Evolutionary conservation across 1,140 invertebrate species (phyloP), one percentile per base, ranked within the genome.

Genomic region (Armadillidium nasatum): DNA sequence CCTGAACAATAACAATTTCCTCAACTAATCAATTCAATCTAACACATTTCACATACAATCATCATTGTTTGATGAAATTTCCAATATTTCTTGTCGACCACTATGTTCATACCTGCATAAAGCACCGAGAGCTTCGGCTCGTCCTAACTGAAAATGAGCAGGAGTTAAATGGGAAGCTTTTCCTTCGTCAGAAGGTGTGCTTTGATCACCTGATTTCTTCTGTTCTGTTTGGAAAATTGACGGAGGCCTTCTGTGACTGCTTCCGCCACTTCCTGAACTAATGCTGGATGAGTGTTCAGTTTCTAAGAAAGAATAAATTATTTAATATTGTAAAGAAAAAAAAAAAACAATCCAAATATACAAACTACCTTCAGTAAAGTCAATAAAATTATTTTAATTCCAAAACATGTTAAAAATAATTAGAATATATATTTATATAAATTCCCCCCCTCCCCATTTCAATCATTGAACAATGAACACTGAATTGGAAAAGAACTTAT

Each of bases 91-190:
- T 6, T 45, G 10, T 68, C 33, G 44, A 67, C 3, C n/a, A n/a
- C n/a, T n/a, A n/a, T n/a, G n/a, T n/a, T n/a, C n/a, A n/a, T 69
- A 81, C 79, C 79, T 78, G 71, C 79, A 81, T 15, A 99, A 85
- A 7, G 96, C 91, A 0, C 95, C 97, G 79, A 98, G 88, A 4
- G 97, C 97, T 86, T 98, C 96, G 0, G 97, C 96, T 81, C 94
- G 88, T 3, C 97, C 97, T 80, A 90, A 88, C 83, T 92, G 90
- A 82, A 85, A 85, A 69, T 83, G 45, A 84, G 80, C 77, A 21
- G 82, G 74, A n/a, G 77, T 79, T n/a, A 83, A 76, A 71, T 80
- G 76, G 7, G 79, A 68, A 2, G 80, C 71, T n/a, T 79, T 79
- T 66, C 82, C 82, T n/a, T 54, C 21, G 10, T 72, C 73, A 21